Evolutionary conservation across 2,888 invertebrate genomes (phyloP), one percentile per base, ranked within the genome.

Genomic region (Piscicola geometra): DNA sequence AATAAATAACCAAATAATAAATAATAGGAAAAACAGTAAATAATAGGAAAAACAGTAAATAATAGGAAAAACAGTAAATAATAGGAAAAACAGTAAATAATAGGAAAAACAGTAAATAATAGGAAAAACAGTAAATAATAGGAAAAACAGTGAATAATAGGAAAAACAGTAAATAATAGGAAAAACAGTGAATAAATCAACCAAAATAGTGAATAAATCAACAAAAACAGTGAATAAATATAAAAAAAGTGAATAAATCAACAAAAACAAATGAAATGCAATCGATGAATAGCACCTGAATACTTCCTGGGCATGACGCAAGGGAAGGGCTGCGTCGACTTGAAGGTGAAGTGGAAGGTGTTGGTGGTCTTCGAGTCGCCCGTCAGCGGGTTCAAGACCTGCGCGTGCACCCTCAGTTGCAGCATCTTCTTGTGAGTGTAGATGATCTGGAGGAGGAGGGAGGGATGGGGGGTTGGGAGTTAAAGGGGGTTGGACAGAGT

Each of bases 271-370:
- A 18, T 15, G 15, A 32, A 47, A 47, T 9, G 12, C n/a, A n/a
- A n/a, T n/a, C n/a, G n/a, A n/a, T n/a, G n/a, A n/a, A n/a, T n/a
- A n/a, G n/a, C n/a, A 88, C 91, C 91, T 81, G 90, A 89, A 82
- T 91, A 91, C 0, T 90, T 88, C 76, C 88, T 86, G 2, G 91
- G 91, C 76, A 90, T 83, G 36, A 91, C 88, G 79, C 86, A 84
- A 0, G 87, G 88, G n/a, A 82, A 80, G 50, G 82, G 77, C 36
- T 68, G 50, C 77, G 88, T 86, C 81, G 88, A 86, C 77, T 88
- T 86, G 82, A 89, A 90, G 0, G 91, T 91, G 81, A 90, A 91
- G 82, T 91, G 89, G 81, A 92, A 91, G n/a, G 89, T 88, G 84
- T 92, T 92, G 0, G 91, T 90, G 2, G 90, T 90, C 35, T 88